These are phyloP conservation scores for Chaetoderma sp. DNA, from an alignment of 2,888 invertebrate species.

Conservation along the genomic window DNA sequence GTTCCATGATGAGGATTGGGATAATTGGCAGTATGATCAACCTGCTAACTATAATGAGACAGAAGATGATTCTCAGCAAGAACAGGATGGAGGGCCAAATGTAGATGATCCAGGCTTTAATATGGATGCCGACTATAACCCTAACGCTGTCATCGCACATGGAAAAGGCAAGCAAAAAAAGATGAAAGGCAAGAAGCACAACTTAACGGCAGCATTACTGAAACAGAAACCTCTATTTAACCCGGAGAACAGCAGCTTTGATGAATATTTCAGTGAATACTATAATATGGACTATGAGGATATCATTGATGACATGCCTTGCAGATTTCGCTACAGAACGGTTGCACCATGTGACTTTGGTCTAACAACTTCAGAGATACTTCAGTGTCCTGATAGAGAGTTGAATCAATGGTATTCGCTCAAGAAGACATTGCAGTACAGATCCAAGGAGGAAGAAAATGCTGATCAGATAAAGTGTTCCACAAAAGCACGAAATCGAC, in stretches of 20 bases:
- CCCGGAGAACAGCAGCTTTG: conserved; percentile 81
- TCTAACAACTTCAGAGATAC: conserved; percentile 88
- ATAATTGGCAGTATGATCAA: conserved; percentile 76
- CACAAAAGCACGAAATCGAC: conserved; percentile 79
- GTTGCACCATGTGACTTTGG: conserved; percentile 86
- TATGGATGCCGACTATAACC: conserved; percentile 88
- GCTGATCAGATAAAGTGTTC: conserved; percentile 83
- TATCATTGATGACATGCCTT: conserved; percentile 88
- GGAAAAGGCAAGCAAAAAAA: conserved; percentile 70
- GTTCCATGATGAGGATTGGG: too few species aligned
- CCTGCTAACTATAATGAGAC: conserved; percentile 66
- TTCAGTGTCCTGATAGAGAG: conserved; percentile 76
- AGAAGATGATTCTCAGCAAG: conserved; percentile 20
- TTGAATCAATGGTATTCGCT: conserved; percentile 28
- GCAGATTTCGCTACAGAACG: conserved; percentile 90
- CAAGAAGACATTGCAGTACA: conserved; percentile 55
- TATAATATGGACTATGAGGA: conserved; percentile 96
- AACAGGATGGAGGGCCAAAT: conserved; percentile 44
- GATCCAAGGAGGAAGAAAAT: conserved; percentile 81
- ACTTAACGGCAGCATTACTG: conserved; percentile 80
- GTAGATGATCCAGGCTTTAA: conserved; percentile 81
- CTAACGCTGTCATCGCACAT: conserved; percentile 72
- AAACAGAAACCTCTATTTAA: conserved; percentile 87
- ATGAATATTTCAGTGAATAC: conserved; percentile 93
- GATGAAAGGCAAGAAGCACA: conserved; percentile 79